Conservation (phyloP, 1,140 invertebrate genomes). For the Musca domestica region DNA sequence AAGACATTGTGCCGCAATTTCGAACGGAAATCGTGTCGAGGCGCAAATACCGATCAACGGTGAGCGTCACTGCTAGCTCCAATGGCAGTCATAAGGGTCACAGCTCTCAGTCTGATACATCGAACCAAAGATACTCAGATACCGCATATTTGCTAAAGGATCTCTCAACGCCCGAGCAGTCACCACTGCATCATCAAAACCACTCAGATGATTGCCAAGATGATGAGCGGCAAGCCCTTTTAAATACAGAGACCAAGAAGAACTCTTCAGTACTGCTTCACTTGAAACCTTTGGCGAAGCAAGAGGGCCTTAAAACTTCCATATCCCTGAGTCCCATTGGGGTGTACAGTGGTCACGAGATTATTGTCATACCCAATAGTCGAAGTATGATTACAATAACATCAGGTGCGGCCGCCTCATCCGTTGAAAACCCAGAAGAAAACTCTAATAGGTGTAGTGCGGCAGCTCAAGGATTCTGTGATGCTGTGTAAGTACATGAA, state of each 20-base stretch:
- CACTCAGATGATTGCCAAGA: too few relatives aligned
- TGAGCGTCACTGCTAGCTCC: not conserved
- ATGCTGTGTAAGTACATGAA: too few relatives aligned
- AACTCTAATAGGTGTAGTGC: too few relatives aligned
- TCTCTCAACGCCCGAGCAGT: too few relatives aligned
- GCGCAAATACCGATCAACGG: constrained; percentile 26
- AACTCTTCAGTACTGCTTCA: too few relatives aligned
- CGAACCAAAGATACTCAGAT: constrained; percentile 7
- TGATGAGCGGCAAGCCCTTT: too few relatives aligned
- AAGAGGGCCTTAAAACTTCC: constrained; percentile 37
- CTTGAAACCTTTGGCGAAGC: too few relatives aligned
- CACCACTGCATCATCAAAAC: not conserved
- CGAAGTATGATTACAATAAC: constrained; percentile 49
- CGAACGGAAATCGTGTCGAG: constrained; percentile 31
- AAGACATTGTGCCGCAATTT: constrained; percentile 5
- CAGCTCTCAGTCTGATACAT: too few relatives aligned
- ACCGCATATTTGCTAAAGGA: constrained; percentile 5
- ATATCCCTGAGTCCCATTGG: constrained; percentile 51
- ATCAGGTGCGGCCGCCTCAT: constrained; percentile 24
- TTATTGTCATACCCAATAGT: constrained; percentile 47
- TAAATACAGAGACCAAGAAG: too few relatives aligned
- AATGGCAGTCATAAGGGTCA: not conserved
- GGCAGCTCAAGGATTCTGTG: too few relatives aligned
- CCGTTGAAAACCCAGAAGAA: too few relatives aligned
- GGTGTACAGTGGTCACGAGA: constrained; percentile 31